Evolutionary conservation across 2,888 invertebrate genomes (phyloP).

Genomic region (Neoitamus cyanurus): DNA sequence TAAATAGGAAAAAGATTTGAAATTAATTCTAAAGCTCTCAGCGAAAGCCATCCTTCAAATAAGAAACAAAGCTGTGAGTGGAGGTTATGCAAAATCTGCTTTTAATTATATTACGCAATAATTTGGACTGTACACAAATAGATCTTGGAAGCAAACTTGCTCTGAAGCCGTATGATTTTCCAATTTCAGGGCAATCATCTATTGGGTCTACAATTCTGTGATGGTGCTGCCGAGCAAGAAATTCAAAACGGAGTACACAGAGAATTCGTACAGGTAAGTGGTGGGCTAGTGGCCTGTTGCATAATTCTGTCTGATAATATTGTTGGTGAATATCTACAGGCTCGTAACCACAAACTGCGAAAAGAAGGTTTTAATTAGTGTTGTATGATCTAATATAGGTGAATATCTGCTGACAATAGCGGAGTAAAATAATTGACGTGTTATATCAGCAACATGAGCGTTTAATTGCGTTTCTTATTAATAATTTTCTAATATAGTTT

Average conservation of each 20-base stretch:
- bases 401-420: too few relatives aligned
- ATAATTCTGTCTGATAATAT: background rate
- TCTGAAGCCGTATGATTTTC: background rate
- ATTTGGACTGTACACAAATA: background rate
- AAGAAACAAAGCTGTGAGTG: background rate
- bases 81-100: background rate
- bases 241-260: slow-evolving; percentile 83
- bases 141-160: background rate
- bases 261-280: slow-evolving; percentile 81
- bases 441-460: too few relatives aligned
- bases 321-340: background rate
- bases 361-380: background rate
- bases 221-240: slow-evolving; percentile 92
- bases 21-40: background rate
- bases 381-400: background rate
- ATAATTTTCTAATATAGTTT: too few relatives aligned
- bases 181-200: slow-evolving; percentile 80
- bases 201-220: slow-evolving; percentile 90
- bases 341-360: background rate
- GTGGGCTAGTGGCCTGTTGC: background rate
- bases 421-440: too few relatives aligned
- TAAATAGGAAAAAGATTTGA: background rate
- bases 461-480: too few relatives aligned
- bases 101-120: background rate
- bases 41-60: background rate